Percentiles rank a stretch among this genome's conserved stretches.
Evolutionary conservation across 2,797 vertebrate species (phyloP).

Genomic region (Rhinogobio ventralis): DNA sequence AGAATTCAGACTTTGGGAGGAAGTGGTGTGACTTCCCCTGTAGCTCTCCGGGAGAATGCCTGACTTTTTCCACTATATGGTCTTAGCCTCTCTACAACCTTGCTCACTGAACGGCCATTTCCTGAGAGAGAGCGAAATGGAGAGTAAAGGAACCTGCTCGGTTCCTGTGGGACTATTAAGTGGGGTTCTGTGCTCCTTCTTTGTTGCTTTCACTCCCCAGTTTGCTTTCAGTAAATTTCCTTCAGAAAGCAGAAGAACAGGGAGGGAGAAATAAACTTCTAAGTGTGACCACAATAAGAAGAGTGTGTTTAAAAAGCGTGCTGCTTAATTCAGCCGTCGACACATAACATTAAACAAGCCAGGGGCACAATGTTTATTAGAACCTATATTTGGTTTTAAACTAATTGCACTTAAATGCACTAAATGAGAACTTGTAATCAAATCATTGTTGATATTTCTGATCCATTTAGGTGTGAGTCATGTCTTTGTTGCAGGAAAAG

Average conservation of each 20-base stretch:
- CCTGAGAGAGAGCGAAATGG: background rate
- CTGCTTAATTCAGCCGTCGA: background rate
- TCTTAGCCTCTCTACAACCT: slow-evolving; percentile 14
- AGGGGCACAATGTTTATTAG: background rate
- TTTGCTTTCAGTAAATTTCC: slow-evolving; percentile 29
- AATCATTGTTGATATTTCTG: slow-evolving; percentile 1
- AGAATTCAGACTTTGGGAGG: background rate
- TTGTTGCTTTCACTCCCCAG: background rate
- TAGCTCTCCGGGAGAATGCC: slow-evolving; percentile 14
- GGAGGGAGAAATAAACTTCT: slow-evolving; percentile 27
- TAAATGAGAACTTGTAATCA: background rate
- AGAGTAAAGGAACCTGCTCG: background rate
- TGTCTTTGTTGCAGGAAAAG: background rate
- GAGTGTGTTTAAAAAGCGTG: background rate
- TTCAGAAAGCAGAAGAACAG: slow-evolving; percentile 34
- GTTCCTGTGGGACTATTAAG: slow-evolving; percentile 29
- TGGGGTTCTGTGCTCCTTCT: background rate
- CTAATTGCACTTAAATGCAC: no score
- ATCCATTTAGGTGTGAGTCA: background rate
- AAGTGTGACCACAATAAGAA: background rate
- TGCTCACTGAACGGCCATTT: background rate
- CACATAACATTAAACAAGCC: background rate
- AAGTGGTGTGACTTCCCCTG: slow-evolving; percentile 30
- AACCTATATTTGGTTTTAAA: background rate
- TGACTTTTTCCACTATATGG: background rate